Evolutionary conservation across 2,113 vertebrate species (phyloP).

Genomic region (Nothobranchius furzeri): DNA sequence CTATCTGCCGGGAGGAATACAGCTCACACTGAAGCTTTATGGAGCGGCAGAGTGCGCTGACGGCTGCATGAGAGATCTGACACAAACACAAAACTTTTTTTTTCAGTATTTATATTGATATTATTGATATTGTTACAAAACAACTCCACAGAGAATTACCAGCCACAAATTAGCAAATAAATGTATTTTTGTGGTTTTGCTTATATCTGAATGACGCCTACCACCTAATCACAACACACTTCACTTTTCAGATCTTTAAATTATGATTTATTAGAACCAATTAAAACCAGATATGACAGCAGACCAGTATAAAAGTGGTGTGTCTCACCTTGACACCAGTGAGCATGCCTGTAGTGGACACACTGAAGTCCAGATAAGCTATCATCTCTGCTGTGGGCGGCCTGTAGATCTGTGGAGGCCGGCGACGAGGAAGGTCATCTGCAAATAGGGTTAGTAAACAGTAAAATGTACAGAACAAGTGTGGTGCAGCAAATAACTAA

Average conservation of each 20-base stretch:
- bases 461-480: too few species aligned
- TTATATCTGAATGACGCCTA: too few species aligned
- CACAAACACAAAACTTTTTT: neutral
- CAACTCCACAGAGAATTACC: neutral
- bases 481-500: too few species aligned
- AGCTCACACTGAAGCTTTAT: conserved; percentile 98
- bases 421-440: conserved; percentile 96
- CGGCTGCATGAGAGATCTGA: conserved; percentile 93
- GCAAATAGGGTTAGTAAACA: conserved; percentile 29
- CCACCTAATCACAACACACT: neutral
- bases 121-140: neutral
- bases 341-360: conserved; percentile 98
- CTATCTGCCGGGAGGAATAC: conserved; percentile 96
- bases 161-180: neutral
- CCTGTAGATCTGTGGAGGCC: conserved; percentile 90
- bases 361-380: conserved; percentile 97
- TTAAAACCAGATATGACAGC: neutral
- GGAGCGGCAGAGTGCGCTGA: conserved; percentile 92
- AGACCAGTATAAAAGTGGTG: neutral
- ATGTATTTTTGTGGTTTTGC: too few species aligned
- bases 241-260: neutral
- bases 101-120: neutral
- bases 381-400: conserved; percentile 96
- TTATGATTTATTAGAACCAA: neutral
- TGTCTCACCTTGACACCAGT: conserved; percentile 93